Conservation (phyloP, 1,140 invertebrate genomes). For the Lepidurus packardi region DNA sequence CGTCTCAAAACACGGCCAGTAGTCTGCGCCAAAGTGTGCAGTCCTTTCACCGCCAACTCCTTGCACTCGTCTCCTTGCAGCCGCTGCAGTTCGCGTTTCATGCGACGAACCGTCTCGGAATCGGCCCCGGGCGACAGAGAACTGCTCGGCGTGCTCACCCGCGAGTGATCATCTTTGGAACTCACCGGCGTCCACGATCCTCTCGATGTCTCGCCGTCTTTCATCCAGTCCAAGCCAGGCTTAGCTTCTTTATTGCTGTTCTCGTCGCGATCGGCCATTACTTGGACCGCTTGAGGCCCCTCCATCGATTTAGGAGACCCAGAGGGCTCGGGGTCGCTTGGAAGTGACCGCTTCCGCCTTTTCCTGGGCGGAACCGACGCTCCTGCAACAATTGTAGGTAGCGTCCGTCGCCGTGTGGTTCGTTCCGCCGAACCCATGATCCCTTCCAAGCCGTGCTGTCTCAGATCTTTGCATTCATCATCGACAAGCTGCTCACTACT, state of each 20-base stretch:
- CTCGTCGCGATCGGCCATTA: not conserved
- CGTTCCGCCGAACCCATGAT: not conserved
- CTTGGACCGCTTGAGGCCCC: not conserved
- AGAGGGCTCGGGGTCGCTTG: not conserved
- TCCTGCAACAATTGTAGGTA: not conserved
- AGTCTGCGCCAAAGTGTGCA: conserved; percentile 10
- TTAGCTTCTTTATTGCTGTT: not conserved
- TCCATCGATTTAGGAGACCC: no score
- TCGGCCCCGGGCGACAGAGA: not conserved
- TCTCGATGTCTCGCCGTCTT: not conserved
- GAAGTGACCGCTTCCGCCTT: not conserved
- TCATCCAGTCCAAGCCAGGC: not conserved
- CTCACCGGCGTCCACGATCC: conserved; percentile 8
- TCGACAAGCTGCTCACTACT: not conserved
- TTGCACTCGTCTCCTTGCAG: conserved; percentile 34
- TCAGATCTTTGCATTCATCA: conserved; percentile 25
- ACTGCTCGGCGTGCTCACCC: conserved; percentile 1
- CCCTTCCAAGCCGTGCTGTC: conserved; percentile 1
- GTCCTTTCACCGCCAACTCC: conserved; percentile 32
- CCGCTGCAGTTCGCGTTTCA: conserved; percentile 25
- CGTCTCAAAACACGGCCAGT: conserved; percentile 15
- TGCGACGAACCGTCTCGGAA: not conserved
- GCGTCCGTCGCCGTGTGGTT: not conserved
- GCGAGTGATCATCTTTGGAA: not conserved
- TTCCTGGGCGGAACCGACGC: not conserved